Evolutionary conservation across 2,888 invertebrate genomes (phyloP).

Genomic region (Nomada fabriciana): DNA sequence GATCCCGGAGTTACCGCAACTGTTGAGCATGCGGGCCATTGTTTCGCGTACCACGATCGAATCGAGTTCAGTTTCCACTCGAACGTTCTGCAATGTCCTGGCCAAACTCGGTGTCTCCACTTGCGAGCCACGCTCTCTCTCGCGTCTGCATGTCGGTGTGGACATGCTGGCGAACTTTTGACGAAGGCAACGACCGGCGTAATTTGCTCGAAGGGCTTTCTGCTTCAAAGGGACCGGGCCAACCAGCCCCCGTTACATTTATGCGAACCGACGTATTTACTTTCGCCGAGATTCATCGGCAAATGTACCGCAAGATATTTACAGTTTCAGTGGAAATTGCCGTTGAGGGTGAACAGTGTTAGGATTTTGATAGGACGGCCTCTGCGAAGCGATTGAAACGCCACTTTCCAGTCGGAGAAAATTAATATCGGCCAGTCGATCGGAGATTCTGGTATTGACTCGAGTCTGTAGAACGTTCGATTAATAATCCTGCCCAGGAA

Average conservation of each 20-base stretch:
- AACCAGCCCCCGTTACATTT: conserved; percentile 47
- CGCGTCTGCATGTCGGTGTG: conserved; percentile 25
- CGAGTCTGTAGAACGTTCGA: neutral
- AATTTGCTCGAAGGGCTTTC: conserved; percentile 62
- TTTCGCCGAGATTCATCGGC: conserved; percentile 34
- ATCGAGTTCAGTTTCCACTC: conserved; percentile 71
- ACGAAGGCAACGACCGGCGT: conserved; percentile 58
- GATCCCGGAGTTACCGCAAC: conserved; percentile 52
- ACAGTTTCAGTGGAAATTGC: conserved; percentile 26
- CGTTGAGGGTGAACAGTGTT: neutral
- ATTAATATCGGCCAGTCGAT: neutral
- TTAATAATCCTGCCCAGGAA: neutral
- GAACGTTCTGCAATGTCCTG: conserved; percentile 65
- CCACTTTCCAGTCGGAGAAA: neutral
- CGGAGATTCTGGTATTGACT: neutral
- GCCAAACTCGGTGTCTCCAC: conserved; percentile 68
- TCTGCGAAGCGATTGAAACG: neutral
- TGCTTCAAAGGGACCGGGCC: conserved; percentile 61
- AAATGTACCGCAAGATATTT: conserved; percentile 32
- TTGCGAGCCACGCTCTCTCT: conserved; percentile 49
- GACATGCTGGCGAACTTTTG: conserved; percentile 63
- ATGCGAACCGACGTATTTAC: conserved; percentile 47
- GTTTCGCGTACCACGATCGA: conserved; percentile 68
- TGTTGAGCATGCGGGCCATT: conserved; percentile 59
- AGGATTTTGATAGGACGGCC: neutral